Base-by-base conservation (phyloP, 2,113 vertebrate genomes). In the Centropus unirufus region DNA sequence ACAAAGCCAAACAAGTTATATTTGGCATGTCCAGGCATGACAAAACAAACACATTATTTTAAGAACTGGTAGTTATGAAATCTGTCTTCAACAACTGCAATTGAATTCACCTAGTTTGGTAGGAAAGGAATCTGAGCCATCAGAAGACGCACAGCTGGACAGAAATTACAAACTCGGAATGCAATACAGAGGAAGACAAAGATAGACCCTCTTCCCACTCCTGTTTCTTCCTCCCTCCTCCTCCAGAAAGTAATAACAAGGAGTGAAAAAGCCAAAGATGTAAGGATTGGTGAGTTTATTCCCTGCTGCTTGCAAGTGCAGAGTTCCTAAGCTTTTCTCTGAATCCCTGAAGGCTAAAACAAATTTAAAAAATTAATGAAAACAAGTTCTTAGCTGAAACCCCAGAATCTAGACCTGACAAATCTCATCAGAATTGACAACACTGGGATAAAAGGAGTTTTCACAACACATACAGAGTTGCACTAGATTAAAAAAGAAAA, bases 21-120 rank as follows among this genome's bases (percentile, higher is more conserved):
- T 72, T 93, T 81, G 81, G 36, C 89, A 89, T 61, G 49, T 64
- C 69, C 91, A 79, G 66, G 84, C 62, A 85, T 32, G 84, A 91
- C 39, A 76, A 95, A 93, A 72, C 36, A 70, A 83, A 63, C 34
- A 52, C 2, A 2, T 76, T 90, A 93, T 87, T 95, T 91, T 91
- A 93, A 69, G 89, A 94, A 92, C 2, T 0, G 8, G n/a, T 29
- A 86, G 75, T 95, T 95, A 92, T 7, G 59, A 95, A 91, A 93
- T 73, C 77, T 64, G 11, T 58, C 59, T 52, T 90, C 21, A 85
- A 91, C 63, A 80, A 92, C 78, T 67, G 67, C 47, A 94, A 67
- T 51, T 29, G 51, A 74, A 15, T 90, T 80, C 80, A 94, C 52
- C 29, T 67, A 55, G 14, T 49, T 54, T 76, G 16, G 32, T 47